Evolutionary conservation across 2,113 vertebrate genomes (phyloP).

Genomic region (Micromys minutus): DNA sequence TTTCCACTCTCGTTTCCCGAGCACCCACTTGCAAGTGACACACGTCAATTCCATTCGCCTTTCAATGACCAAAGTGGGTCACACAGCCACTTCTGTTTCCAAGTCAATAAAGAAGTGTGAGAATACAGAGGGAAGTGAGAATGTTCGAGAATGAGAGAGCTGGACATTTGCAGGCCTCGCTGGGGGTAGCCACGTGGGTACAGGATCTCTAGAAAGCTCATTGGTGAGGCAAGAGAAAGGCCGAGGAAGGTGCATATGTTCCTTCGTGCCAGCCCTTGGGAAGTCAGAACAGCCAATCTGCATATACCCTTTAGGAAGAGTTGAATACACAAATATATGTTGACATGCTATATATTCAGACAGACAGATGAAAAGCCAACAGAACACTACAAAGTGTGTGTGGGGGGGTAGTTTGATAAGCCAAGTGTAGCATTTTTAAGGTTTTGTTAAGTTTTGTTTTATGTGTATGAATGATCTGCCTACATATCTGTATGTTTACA

Average conservation of each 20-base stretch:
- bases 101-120: not conserved
- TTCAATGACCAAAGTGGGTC: not conserved
- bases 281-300: constrained; percentile 6
- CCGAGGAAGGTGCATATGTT: not conserved
- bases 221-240: not conserved
- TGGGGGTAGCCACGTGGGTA: not conserved
- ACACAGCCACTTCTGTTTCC: not conserved
- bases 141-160: not conserved
- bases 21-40: not conserved
- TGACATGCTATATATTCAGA: not conserved
- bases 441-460: not conserved
- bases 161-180: not conserved
- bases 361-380: not conserved
- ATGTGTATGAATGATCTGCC: not conserved
- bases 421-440: not conserved
- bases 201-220: not conserved
- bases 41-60: not conserved
- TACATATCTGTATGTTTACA: not conserved
- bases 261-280: not conserved
- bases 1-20: not conserved
- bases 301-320: not conserved
- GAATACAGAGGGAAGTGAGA: not conserved
- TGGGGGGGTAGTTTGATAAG: not conserved
- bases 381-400: not conserved
- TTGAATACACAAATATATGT: not conserved